Base-by-base conservation (phyloP, 2,797 vertebrate species). In the Chiloscyllium punctatum region DNA sequence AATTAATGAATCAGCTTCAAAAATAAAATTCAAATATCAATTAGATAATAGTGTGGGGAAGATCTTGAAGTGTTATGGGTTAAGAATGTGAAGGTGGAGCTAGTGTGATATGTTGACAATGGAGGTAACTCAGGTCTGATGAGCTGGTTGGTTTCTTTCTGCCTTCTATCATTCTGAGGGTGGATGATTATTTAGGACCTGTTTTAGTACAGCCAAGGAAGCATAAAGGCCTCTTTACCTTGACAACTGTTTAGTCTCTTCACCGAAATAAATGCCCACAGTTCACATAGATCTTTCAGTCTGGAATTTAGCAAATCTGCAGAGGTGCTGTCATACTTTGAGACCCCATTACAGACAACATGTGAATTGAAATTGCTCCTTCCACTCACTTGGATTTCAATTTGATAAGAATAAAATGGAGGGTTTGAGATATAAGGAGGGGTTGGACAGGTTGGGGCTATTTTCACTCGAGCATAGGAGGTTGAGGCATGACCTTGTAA, bases 11-110 rank as follows among this genome's bases (percentile, higher is more conserved):
- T 25, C 8, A 57, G 25, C n/a, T 77, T 77, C 30, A n/a, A 13
- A n/a, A 15, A n/a, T 77, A n/a, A n/a, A 9, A n/a, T n/a, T 15
- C 4, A 2, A n/a, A n/a, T 3, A 11, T 2, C 0, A 7, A 16
- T 37, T 79, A n/a, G 74, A 33, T 79, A n/a, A 79, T 79, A 37
- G 3, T 33, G 30, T 69, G 21, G 21, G 21, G 25, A 27, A 71
- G 25, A 71, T 6, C 21, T 71, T 71, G 69, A 23, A 25, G 69
- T 4, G 69, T 25, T 71, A 79, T 37, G 74, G 84, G 23, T 7
- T 27, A 87, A 51, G 48, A 51, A 2, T 11, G 42, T 7, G 9
- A 51, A 23, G 51, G 23, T 87, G 86, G 48, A 13, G 15, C 74
- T 37, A 16, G 33, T 87, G 51, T 87, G 8, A 33, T 6, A 48